These are phyloP conservation scores for Xylota sylvarum DNA, from an alignment of 2,888 invertebrate species.

Conservation along the genomic window DNA sequence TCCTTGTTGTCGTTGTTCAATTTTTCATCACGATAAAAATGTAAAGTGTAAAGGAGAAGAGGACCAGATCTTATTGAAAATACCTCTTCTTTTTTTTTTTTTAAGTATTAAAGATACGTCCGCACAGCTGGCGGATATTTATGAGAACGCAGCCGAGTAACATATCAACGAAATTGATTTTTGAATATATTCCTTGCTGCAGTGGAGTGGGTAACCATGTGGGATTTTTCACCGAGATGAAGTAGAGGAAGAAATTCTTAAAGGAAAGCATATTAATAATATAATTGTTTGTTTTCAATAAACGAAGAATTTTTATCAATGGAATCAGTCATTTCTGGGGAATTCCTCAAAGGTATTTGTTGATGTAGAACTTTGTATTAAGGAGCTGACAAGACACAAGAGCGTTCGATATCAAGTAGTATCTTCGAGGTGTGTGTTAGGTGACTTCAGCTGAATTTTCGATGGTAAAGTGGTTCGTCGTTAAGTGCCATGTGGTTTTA, in stretches of 20 bases:
- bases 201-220: neutral
- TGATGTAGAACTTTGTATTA: neutral
- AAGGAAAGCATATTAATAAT: conserved; percentile 5
- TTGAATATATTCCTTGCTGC: neutral
- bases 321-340: neutral
- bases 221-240: neutral
- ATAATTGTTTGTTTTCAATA: neutral
- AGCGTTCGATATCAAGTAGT: neutral
- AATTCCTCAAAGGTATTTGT: neutral
- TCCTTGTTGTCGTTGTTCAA: conserved; percentile 23
- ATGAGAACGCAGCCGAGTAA: conserved; percentile 10
- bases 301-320: neutral
- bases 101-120: conserved; percentile 4
- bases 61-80: conserved; percentile 12
- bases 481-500: neutral
- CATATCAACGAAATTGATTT: conserved; percentile 31
- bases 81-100: neutral
- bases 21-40: conserved; percentile 43
- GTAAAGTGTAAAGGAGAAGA: neutral
- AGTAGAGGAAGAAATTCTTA: neutral
- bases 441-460: neutral
- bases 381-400: neutral
- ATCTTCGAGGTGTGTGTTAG: neutral
- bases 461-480: neutral
- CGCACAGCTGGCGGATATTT: conserved; percentile 23